Evolutionary conservation across 1,140 invertebrate species (phyloP), one percentile per base, ranked within the genome.

Genomic region (Drosophila pseudoananassae): DNA sequence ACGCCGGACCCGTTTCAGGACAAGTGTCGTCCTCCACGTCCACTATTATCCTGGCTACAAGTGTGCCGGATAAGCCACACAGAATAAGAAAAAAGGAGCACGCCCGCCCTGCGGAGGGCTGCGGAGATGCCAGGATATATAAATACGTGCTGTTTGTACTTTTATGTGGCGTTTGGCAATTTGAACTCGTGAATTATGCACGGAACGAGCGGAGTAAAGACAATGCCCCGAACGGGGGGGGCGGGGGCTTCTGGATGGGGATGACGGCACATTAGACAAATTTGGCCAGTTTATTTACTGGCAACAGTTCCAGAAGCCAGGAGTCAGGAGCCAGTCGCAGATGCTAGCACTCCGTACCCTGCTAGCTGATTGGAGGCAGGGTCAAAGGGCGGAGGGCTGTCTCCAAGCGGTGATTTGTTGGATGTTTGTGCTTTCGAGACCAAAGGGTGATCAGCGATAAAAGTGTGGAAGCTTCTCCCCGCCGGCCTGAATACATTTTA

Each of bases 131-230:
- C 25, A 27, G 53, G 55, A 72, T 52, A 78, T 66, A 83, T 79
- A 81, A 87, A 85, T 84, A 79, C 71, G 71, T 74, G 71, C 71
- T 64, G 70, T 64, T 74, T 74, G 70, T 75, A 75, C 60, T 54
- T 75, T 65, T 75, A 75, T 79, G 76, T 70, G 76, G 54, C 70
- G 61, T 73, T 68, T 57, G 58, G 69, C 76, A 78, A 76, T 81
- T 81, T 81, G 57, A 76, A 81, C 78, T 81, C 51, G 52, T 76
- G 72, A 81, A 81, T 81, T 72, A 80, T 81, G 78, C 78, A 80
- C 77, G 47, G 63, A 65, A 52, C 47, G 38, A 27, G 46, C 15
- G 51, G 25, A 49, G 49, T 27, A 59, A 63, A 76, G 61, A 79
- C 76, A 63, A 66, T 49, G 71, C 33, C 12, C 33, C 33, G 9